Evolutionary conservation across 2,888 invertebrate species (phyloP), one percentile per base, ranked within the genome.

Genomic region (Tillus elongatus): DNA sequence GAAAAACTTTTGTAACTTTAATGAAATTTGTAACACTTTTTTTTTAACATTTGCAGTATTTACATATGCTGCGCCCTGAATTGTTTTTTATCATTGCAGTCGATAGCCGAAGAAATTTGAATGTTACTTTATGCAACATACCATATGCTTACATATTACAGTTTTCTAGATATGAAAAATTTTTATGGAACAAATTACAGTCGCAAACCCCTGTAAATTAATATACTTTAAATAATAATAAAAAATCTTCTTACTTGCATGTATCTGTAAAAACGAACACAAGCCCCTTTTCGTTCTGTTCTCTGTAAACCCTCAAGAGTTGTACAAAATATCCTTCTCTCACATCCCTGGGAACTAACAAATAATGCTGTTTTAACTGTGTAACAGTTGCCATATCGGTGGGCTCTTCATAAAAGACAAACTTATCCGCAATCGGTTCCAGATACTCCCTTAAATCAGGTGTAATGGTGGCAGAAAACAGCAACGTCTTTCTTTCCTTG

Each of bases 401-500:
- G 8, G 77, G 73, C 50, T 88, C 84, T 13, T 82, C 77, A 77
- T 82, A 85, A 63, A 54, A 69, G 37, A 64, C 67, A 24, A 57
- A 73, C 52, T 77, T 77, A 28, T 67, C 67, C 3, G 75, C 70
- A 3, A 77, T 66, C 46, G 70, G 65, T 63, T 74, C 83, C 60
- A 69, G 79, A 72, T 71, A 81, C 67, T 70, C 77, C 60, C 71
- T 77, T 51, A 74, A 84, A 55, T 90, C 85, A n/a, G n/a, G n/a
- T 4, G 92, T 93, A 60, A 97, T 84, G 1, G 98, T 98, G 1
- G 98, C 98, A 40, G 93, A 95, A 61, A 93, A 96, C 36, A 95
- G 73, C 10, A 97, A 69, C 38, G 86, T 91, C 57, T 96, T 95
- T 42, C 86, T 74, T 36, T 78, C 75, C 47, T 77, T 73, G 0